A percentile compares a stretch with the other conserved stretches of the same genome.
phyloP scores from a whole-genome alignment of 1,140 invertebrate species.

The Musca vetustissima region DNA sequence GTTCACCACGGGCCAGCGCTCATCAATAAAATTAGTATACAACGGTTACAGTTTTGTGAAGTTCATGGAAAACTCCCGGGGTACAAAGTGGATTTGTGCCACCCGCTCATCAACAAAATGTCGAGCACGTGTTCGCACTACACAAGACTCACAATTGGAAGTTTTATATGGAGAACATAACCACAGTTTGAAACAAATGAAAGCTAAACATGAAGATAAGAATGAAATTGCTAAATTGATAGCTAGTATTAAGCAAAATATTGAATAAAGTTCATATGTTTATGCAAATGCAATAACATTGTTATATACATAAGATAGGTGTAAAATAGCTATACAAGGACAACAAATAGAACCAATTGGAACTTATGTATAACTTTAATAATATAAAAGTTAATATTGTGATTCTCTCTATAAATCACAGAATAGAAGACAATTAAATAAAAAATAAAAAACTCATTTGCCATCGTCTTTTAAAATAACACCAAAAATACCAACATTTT shows the following conservation, averaged over 20 bases:
- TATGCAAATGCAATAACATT: background rate
- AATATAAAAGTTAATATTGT: too few relatives aligned
- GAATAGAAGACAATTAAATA: too few relatives aligned
- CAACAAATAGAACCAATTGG: too few relatives aligned
- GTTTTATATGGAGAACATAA: slow-evolving; percentile 42
- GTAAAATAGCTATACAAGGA: too few relatives aligned
- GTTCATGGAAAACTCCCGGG: slow-evolving; percentile 48
- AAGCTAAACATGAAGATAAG: background rate
- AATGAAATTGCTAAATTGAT: background rate
- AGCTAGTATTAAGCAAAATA: background rate
- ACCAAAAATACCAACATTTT: too few relatives aligned
- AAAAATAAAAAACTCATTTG: too few relatives aligned
- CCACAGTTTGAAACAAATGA: slow-evolving; percentile 30
- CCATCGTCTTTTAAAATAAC: too few relatives aligned
- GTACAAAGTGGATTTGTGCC: slow-evolving; percentile 51
- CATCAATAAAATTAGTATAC: slow-evolving; percentile 48
- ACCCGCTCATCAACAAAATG: slow-evolving; percentile 51
- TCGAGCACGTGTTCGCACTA: slow-evolving; percentile 43
- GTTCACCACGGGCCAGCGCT: slow-evolving; percentile 46
- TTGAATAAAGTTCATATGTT: too few relatives aligned
- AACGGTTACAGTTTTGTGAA: slow-evolving; percentile 45
- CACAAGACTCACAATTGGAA: slow-evolving; percentile 34
- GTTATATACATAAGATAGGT: too few relatives aligned
- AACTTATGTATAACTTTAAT: too few relatives aligned
- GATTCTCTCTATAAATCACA: too few relatives aligned